These are phyloP conservation scores for Laterallus jamaicensis DNA, from an alignment of 2,113 vertebrate species.

Conservation along the genomic window DNA sequence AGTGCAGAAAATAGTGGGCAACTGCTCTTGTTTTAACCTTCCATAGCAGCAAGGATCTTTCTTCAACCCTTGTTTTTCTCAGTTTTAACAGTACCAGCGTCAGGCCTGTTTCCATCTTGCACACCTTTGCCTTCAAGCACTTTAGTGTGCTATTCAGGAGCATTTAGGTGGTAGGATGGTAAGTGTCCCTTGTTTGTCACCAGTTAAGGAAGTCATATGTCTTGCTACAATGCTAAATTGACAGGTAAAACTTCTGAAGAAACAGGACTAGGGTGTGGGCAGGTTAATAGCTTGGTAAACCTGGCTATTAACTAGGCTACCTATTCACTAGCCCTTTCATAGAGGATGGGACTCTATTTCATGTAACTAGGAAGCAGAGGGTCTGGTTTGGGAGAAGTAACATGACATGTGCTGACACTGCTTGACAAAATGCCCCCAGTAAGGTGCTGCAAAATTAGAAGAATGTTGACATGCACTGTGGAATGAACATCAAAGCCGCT, in stretches of 20 bases:
- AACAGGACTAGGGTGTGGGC: neutral
- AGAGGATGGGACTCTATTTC: neutral
- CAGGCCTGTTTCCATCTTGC: neutral
- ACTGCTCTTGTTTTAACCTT: neutral
- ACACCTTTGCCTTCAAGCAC: neutral
- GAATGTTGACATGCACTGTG: neutral
- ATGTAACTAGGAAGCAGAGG: neutral
- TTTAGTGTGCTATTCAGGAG: neutral
- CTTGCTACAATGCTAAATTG: neutral
- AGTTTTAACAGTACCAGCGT: neutral
- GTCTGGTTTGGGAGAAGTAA: neutral
- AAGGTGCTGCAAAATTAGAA: neutral
- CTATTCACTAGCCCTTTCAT: neutral
- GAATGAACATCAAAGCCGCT: neutral
- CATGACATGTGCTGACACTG: neutral
- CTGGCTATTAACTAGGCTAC: neutral
- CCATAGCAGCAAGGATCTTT: neutral
- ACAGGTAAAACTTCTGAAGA: neutral
- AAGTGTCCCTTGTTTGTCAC: neutral
- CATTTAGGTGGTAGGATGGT: neutral
- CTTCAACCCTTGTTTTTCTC: neutral
- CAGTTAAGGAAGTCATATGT: neutral
- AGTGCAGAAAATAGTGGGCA: neutral
- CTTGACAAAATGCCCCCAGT: neutral
- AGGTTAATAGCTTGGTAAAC: neutral